A percentile compares a stretch with the other conserved stretches of the same genome.
Evolutionary conservation across 2,888 invertebrate genomes (phyloP).

Genomic region (Drosophila diplacantha): DNA sequence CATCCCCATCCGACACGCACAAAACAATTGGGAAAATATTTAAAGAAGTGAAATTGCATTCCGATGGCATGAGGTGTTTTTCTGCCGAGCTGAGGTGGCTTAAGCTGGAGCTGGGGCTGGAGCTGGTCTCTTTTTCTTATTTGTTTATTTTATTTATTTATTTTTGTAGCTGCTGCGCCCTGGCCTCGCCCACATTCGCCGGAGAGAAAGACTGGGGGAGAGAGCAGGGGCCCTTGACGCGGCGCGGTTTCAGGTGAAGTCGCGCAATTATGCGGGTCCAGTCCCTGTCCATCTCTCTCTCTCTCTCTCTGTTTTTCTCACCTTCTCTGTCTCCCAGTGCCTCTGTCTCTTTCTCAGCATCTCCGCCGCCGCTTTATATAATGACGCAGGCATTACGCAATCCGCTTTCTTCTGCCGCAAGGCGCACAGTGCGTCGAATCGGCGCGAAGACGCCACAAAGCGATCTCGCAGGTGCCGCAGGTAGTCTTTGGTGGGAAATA

Average conservation of each 20-base stretch:
- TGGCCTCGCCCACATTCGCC: constrained; percentile 57
- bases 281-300: constrained; percentile 6
- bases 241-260: constrained; percentile 49
- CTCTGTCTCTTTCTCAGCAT: constrained; percentile 8
- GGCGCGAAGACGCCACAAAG: not conserved
- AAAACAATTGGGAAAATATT: constrained; percentile 69
- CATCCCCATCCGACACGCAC: constrained; percentile 37
- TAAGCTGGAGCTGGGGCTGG: constrained; percentile 2
- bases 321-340: not conserved
- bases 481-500: not conserved
- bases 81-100: not conserved
- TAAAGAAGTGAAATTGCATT: constrained; percentile 74
- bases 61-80: constrained; percentile 54
- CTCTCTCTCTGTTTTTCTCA: not conserved
- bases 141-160: constrained; percentile 21
- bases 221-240: constrained; percentile 28
- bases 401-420: constrained; percentile 58
- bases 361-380: constrained; percentile 37
- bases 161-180: constrained; percentile 41
- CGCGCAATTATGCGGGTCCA: constrained; percentile 56
- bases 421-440: constrained; percentile 24
- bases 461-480: constrained; percentile 18
- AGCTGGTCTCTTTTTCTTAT: constrained; percentile 6
- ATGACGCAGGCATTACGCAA: constrained; percentile 64
- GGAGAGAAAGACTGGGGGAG: constrained; percentile 6